These are phyloP conservation scores for Cheilosia scutellata DNA, from an alignment of 2,888 invertebrate species.

Conservation along the genomic window DNA sequence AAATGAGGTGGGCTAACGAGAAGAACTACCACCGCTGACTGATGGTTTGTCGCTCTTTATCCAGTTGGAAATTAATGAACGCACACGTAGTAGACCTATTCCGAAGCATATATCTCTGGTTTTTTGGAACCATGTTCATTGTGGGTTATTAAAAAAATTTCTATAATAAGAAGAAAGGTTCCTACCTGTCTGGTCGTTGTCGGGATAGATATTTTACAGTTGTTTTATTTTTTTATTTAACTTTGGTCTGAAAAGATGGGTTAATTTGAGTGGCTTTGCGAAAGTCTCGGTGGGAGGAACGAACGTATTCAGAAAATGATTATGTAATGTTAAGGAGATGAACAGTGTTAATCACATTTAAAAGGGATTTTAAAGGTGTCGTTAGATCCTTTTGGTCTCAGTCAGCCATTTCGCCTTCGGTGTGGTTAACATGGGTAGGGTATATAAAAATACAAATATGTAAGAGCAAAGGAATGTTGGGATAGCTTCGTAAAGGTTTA, in stretches of 20 bases:
- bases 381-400: neutral
- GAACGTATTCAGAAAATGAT: slow-evolving; percentile 2
- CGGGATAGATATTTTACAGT: slow-evolving; percentile 1
- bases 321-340: slow-evolving; percentile 18
- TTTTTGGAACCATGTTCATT: neutral
- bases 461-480: too few relatives aligned
- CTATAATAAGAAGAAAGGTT: neutral
- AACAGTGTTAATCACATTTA: slow-evolving; percentile 29
- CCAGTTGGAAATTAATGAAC: slow-evolving; percentile 48
- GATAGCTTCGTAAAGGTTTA: too few relatives aligned
- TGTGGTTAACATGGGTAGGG: neutral
- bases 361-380: slow-evolving; percentile 16
- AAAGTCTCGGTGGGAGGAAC: neutral
- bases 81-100: slow-evolving; percentile 41
- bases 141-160: neutral
- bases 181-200: slow-evolving; percentile 7
- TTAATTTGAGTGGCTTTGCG: slow-evolving; percentile 17
- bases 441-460: too few relatives aligned
- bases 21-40: slow-evolving; percentile 17
- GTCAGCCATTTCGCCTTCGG: neutral
- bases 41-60: slow-evolving; percentile 31
- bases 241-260: slow-evolving; percentile 9
- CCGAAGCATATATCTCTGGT: neutral
- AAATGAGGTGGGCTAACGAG: slow-evolving; percentile 38
- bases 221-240: neutral